Evolutionary conservation across 2,113 vertebrate genomes (phyloP), one percentile per base, ranked within the genome.

Genomic region (Hippolais icterina): DNA sequence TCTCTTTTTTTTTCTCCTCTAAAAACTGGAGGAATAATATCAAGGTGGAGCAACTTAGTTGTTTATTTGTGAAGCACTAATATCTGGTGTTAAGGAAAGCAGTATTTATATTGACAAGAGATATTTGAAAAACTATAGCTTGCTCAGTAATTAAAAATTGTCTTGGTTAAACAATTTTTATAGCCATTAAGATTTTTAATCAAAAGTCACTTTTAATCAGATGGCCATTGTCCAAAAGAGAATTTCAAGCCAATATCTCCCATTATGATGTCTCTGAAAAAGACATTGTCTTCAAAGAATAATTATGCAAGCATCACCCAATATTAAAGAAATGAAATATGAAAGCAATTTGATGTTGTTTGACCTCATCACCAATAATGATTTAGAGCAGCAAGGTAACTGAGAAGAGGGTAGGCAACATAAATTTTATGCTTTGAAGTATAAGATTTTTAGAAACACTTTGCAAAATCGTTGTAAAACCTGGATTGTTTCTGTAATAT

Each of bases 1-100:
- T 57, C 0, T 53, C 3, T 61, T 5, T 28, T 44, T 35, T 37
- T 68, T 24, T 0, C 5, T 3, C 2, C 10, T 20, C 20, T 60
- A 25, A 57, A 87, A 57, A 27, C 6, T 44, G 17, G 20, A 68
- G 5, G 4, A 75, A n/a, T 52, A 47, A 37, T 56, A 75, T 25
- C 4, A 79, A 4, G 37, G 16, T 24, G 14, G 13, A 81, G 10
- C 9, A 89, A 71, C 16, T 41, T 41, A 64, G 11, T 12, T 66
- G 8, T 75, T 83, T 52, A 56, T 53, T 89, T 15, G 31, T 74
- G 52, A 79, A 79, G 14, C 16, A 79, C 7, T 61, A 56, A 23
- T 60, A 25, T 12, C 31, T 76, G 6, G 3, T 68, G 23, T 24
- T 85, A 46, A 49, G 17, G 53, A 56, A 84, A 21, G 5, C 25